Percentiles rank a stretch among this genome's conserved stretches.
phyloP scores from a whole-genome alignment of 2,797 vertebrate genomes.

The Sebastes iracundus region DNA sequence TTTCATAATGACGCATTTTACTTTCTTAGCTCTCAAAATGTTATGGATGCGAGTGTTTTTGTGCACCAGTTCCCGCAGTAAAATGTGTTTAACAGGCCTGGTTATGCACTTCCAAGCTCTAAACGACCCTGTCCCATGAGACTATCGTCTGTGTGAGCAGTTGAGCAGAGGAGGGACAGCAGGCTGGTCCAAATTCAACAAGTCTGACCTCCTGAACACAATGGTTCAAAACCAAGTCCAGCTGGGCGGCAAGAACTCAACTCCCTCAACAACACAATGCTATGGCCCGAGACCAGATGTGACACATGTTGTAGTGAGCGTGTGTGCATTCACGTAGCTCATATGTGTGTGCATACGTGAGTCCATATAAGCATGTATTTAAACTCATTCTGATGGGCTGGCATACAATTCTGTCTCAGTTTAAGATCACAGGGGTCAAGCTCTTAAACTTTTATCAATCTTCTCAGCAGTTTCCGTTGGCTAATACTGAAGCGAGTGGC shows the following conservation, averaged over 20 bases:
- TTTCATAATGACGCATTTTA: conserved; percentile 29
- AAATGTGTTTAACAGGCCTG: conserved; percentile 21
- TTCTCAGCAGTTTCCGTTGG: conserved; percentile 36
- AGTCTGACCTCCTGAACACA: conserved; percentile 75
- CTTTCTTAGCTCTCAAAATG: background rate
- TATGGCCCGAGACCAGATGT: conserved; percentile 58
- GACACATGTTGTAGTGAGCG: conserved; percentile 23
- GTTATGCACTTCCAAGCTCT: conserved; percentile 21
- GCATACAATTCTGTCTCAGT: background rate
- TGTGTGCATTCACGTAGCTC: background rate
- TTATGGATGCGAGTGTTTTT: conserved; percentile 30
- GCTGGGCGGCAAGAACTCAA: conserved; percentile 45
- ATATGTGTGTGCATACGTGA: background rate
- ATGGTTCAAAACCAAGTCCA: conserved; percentile 60
- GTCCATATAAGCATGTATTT: background rate
- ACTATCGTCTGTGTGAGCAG: conserved; percentile 32
- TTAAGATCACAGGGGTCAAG: conserved; percentile 2
- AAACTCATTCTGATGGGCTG: background rate
- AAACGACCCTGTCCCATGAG: conserved; percentile 37
- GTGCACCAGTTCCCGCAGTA: conserved; percentile 45
- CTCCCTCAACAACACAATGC: conserved; percentile 67
- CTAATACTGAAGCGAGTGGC: background rate
- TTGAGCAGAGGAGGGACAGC: conserved; percentile 44
- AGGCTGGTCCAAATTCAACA: conserved; percentile 74
- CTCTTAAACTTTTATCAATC: conserved; percentile 25